Percentiles rank a stretch among this genome's conserved stretches.
Evolutionary conservation across 2,797 vertebrate genomes (phyloP).

Genomic region (Sylvilagus floridanus): DNA sequence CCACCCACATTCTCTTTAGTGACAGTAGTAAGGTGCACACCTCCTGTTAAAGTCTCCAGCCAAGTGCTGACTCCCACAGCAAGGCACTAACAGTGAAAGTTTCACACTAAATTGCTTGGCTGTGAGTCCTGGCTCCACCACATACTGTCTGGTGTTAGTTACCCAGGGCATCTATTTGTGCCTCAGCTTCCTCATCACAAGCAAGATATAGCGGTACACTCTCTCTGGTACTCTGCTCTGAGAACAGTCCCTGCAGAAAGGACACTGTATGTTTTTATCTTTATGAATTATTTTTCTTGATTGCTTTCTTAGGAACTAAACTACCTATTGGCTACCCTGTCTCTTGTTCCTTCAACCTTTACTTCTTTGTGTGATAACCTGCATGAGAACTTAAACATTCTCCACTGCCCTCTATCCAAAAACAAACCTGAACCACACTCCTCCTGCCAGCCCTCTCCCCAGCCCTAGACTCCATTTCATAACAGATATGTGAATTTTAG

Average conservation of each 20-base stretch:
- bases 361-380: background rate
- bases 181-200: background rate
- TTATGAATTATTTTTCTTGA: background rate
- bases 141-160: background rate
- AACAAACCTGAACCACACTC: background rate
- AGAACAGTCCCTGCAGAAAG: background rate
- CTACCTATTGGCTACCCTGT: background rate
- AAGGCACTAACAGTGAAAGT: fast-evolving
- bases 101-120: background rate
- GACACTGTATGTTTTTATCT: background rate
- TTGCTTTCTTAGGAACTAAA: background rate
- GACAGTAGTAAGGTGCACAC: background rate
- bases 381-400: background rate
- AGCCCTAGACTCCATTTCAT: background rate
- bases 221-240: background rate
- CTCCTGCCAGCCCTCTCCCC: too few relatives aligned
- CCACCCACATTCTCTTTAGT: background rate
- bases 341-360: background rate
- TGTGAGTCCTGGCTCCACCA: background rate
- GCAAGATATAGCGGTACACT: background rate
- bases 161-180: background rate
- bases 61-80: background rate
- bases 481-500: background rate
- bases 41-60: background rate
- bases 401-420: background rate